Percentiles rank a stretch among this genome's conserved stretches.
These are phyloP conservation scores for Speoplatyrhinus poulsoni DNA, from an alignment of 2,113 vertebrate species.

Conservation along the genomic window DNA sequence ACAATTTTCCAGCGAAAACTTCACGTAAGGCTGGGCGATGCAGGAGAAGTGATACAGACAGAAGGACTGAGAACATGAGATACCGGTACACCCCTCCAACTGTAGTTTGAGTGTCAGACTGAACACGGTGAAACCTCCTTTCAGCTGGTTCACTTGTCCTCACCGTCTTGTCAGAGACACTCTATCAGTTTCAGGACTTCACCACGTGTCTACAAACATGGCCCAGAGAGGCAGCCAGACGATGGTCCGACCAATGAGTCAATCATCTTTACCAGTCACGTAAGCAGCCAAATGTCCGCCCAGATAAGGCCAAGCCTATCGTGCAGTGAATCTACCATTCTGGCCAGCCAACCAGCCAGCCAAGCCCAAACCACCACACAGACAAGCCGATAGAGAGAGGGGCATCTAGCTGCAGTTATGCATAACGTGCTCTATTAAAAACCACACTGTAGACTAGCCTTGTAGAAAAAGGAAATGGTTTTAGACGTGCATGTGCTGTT, in stretches of 20 bases:
- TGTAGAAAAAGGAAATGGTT: conserved; percentile 57
- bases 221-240: conserved; percentile 33
- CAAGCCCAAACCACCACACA: not conserved
- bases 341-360: conserved; percentile 17
- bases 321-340: not conserved
- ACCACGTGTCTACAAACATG: conserved; percentile 31
- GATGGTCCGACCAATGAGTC: conserved; percentile 14
- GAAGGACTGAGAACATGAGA: not conserved
- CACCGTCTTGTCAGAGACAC: conserved; percentile 34
- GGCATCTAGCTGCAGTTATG: not conserved
- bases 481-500: conserved; percentile 31
- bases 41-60: not conserved
- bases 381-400: conserved; percentile 4
- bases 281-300: conserved; percentile 41
- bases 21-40: not conserved
- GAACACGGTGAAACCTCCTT: conserved; percentile 30
- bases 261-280: conserved; percentile 7
- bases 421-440: conserved; percentile 32
- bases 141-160: conserved; percentile 5
- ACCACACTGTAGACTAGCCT: conserved; percentile 23
- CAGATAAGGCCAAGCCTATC: conserved; percentile 40
- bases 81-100: not conserved
- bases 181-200: conserved; percentile 50
- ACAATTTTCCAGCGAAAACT: conserved; percentile 5
- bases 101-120: not conserved